Conservation (phyloP, 2,113 vertebrate genomes). For the Brienomyrus brachyistius region DNA sequence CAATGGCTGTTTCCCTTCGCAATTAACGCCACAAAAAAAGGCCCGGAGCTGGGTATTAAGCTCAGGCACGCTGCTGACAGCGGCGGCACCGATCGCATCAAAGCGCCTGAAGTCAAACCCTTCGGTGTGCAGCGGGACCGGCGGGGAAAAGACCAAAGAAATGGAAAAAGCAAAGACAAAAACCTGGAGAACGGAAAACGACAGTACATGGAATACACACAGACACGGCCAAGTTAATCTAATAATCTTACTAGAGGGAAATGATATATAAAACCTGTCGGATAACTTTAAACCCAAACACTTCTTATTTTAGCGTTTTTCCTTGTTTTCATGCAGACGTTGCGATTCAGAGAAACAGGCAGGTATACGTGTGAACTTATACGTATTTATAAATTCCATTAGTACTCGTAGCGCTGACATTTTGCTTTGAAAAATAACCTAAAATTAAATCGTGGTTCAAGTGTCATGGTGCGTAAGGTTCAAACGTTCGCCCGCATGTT, state of each 20-base stretch:
- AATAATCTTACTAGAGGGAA: not conserved
- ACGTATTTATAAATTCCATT: not conserved
- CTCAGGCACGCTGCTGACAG: conserved; percentile 21
- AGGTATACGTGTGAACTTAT: not conserved
- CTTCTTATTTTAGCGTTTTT: not conserved
- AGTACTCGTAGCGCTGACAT: not conserved
- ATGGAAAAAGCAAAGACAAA: not conserved
- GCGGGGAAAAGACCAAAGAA: not conserved
- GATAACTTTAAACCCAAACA: not conserved
- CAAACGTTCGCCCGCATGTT: not conserved
- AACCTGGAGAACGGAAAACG: not conserved
- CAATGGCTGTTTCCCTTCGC: conserved; percentile 20
- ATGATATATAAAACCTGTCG: not conserved
- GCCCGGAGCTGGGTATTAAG: conserved; percentile 27
- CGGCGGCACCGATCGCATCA: conserved; percentile 20
- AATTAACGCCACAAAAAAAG: conserved; percentile 19
- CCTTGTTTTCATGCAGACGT: not conserved
- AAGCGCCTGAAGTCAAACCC: conserved; percentile 15
- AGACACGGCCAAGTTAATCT: not conserved
- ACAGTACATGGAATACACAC: not conserved
- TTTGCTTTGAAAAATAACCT: conserved; percentile 1
- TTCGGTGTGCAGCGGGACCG: not conserved
- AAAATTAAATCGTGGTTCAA: not conserved
- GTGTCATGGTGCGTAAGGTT: not conserved
- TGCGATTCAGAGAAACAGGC: not conserved